Base-by-base conservation (phyloP, 2,113 vertebrate species). In the Xenopus laevis region DNA sequence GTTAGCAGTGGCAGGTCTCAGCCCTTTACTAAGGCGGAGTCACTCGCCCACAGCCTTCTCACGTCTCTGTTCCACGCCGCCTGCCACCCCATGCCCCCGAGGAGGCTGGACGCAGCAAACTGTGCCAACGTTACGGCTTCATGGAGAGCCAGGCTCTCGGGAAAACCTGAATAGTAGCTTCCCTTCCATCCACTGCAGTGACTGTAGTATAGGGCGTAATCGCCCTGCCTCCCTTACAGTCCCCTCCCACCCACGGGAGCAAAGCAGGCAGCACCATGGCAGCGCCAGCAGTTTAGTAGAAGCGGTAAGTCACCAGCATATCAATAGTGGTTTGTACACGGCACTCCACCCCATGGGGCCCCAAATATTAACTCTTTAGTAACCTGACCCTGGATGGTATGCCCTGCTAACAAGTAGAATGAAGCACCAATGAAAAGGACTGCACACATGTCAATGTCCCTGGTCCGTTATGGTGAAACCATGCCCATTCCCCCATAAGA, bases 121-220 rank as follows among this genome's bases (percentile, higher is more conserved):
- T 87, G 90, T 92, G 74, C 94, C 96, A 0, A 91, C 92, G 10
- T 86, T 98, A 78, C 86, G 86, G 77, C 84, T 95, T 71, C 73
- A 75, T 23, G 94, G 98, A 15, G 85, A 92, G 55, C 79, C 91
- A 0, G 92, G 90, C 69, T 97, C 95, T 79, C 91, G 87, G 4
- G 95, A 97, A 88, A 98, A 98, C 85, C 93, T 99, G 82, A 97
- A 98, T 85, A 95, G 93, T 92, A 98, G 97, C 87, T 90, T 98
- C 86, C 97, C 96, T 0, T 96, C 96, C 0, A 86, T 99, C 59
- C 96, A 94, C 89, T 97, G 95, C 81, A 82, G 92, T 78, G 84
- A 91, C 79, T 87, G 91, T 13, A 87, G 89, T 82, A 53, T 87
- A 1, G 82, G 89, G 82, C 93, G 90, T 84, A 84, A 85, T 52